Evolutionary conservation across 2,113 vertebrate species (phyloP).

Genomic region (Podarcis raffonei): DNA sequence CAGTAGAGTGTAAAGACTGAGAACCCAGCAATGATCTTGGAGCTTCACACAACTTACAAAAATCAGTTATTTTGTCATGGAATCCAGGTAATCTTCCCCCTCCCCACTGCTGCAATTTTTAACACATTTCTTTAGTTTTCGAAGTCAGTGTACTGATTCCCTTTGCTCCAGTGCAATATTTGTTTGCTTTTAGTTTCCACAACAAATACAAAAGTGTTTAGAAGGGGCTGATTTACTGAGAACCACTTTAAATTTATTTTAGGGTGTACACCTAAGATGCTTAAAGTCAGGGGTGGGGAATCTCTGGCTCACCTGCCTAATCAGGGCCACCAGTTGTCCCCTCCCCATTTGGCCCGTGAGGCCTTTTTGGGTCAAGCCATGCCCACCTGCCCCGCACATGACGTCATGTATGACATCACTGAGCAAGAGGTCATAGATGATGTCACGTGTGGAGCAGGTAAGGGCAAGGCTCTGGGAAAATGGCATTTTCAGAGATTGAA

Average conservation of each 20-base stretch:
- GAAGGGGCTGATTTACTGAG: background rate
- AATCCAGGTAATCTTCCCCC: conserved; percentile 75
- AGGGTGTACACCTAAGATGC: background rate
- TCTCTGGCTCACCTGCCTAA: too few relatives aligned
- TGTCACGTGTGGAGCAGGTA: too few relatives aligned
- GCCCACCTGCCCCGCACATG: too few relatives aligned
- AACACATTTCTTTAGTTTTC: conserved; percentile 22
- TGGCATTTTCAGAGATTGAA: too few relatives aligned
- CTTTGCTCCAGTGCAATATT: background rate
- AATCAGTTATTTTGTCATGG: conserved; percentile 57
- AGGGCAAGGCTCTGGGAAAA: too few relatives aligned
- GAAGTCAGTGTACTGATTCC: background rate
- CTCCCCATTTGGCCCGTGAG: too few relatives aligned
- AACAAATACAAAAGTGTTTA: background rate
- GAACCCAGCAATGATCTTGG: conserved; percentile 58
- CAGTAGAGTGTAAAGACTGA: conserved; percentile 46
- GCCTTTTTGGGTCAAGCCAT: too few relatives aligned
- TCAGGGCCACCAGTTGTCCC: too few relatives aligned
- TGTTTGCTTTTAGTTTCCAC: background rate
- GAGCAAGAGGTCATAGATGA: too few relatives aligned
- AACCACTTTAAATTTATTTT: background rate
- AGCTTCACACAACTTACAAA: conserved; percentile 69
- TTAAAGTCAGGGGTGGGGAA: background rate
- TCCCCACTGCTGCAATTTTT: conserved; percentile 17
- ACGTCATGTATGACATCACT: too few relatives aligned